Evolutionary conservation across 2,797 vertebrate genomes (phyloP), one percentile per base, ranked within the genome.

Genomic region (Chrosomus eos): DNA sequence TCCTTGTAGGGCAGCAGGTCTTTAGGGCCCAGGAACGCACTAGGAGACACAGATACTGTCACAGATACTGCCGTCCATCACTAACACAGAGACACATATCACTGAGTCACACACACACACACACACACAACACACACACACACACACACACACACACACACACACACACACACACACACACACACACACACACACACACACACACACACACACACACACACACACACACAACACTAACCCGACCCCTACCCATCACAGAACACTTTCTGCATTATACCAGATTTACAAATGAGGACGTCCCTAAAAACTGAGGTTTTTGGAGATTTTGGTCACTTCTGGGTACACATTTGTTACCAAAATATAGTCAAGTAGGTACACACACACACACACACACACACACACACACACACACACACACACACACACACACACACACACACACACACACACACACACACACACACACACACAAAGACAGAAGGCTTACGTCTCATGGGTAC

Each of bases 1-100:
- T 99, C 97, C 92, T 97, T 98, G 90, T 99, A 99, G 1, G 97
- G 98, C 78, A 99, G 97, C 88, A 99, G 96, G 91, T 99, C 97
- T 93, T 98, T 99, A 31, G 97, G 96, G 70, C 97, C 97, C 90
- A 99, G 93, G 92, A 99, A 99, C 0, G 98, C 98, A 55, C 98
- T 99, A 43, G 81, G 1, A 67, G 23, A 58, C 18, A 62, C 9
- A 68, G 9, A 58, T 13, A 11, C 19, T 14, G 58, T 26, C n/a
- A 26, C 72, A 74, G 40, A 67, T 62, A 64, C 18, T 7, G 60
- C 26, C 13, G 10, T 80, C 21, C 9, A 33, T 80, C 31, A 80
- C 28, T 19, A 40, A 82, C 80, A 66, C 26, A 80, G 23, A 38
- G 28, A 36, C 7, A 74, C 14, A 13, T 3, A 38, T 71, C 28